These are phyloP conservation scores for Callopanchax toddi DNA, from an alignment of 2,113 vertebrate species.

Conservation along the genomic window DNA sequence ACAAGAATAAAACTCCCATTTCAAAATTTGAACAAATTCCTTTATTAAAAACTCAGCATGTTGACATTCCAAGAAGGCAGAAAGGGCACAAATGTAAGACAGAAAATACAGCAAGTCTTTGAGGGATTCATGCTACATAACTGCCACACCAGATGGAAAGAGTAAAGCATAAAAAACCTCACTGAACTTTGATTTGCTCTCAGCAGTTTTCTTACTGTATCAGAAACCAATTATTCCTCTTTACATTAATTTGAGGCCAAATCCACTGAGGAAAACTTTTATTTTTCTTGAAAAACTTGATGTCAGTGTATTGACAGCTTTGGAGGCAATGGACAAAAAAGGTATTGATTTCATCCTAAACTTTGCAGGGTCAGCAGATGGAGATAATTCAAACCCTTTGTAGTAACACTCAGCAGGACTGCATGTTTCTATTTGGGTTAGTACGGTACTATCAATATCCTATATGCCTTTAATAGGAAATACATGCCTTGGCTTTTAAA, in stretches of 20 bases:
- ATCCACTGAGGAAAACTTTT: background rate
- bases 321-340: conserved; percentile 13
- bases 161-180: conserved; percentile 17
- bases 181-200: conserved; percentile 7
- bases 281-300: too few relatives aligned
- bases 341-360: background rate
- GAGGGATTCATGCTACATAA: conserved; percentile 65
- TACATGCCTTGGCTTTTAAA: conserved; percentile 19
- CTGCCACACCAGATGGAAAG: conserved; percentile 23
- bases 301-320: conserved; percentile 4
- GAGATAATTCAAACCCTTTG: background rate
- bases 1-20: background rate
- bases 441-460: conserved; percentile 15
- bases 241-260: conserved; percentile 1
- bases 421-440: background rate
- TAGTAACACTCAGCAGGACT: background rate
- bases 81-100: conserved; percentile 36
- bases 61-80: conserved; percentile 67
- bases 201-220: conserved; percentile 5
- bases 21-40: conserved; percentile 60
- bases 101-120: conserved; percentile 54
- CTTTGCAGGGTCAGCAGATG: background rate
- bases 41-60: conserved; percentile 82
- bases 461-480: conserved; percentile 1
- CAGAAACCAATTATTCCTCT: background rate